Conservation (phyloP, 2,113 vertebrate genomes). For the Rhinoderma darwinii region DNA sequence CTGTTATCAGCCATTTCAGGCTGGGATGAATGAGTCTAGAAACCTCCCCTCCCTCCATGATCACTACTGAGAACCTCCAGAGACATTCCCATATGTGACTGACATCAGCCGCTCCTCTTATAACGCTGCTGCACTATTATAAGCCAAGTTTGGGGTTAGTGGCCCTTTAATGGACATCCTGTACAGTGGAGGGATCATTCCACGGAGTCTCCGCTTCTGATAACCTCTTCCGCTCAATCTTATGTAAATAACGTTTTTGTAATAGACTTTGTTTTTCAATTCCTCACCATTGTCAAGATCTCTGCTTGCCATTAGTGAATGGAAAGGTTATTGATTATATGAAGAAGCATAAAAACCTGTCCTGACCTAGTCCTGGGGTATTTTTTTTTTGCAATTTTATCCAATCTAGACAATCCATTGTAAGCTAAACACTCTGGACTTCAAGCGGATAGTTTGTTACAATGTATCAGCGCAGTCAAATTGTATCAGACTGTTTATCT, state of each 20-base stretch:
- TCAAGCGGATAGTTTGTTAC: too few relatives aligned
- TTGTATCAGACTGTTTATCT: too few relatives aligned
- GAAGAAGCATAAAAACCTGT: background rate
- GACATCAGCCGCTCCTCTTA: too few relatives aligned
- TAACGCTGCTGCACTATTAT: too few relatives aligned
- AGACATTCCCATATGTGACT: too few relatives aligned
- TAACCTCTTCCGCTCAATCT: too few relatives aligned
- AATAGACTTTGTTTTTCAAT: too few relatives aligned
- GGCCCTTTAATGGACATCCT: background rate
- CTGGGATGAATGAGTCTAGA: background rate
- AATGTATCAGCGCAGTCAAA: too few relatives aligned
- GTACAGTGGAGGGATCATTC: too few relatives aligned
- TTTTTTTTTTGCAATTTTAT: background rate
- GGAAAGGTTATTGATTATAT: background rate
- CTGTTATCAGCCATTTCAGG: too few relatives aligned
- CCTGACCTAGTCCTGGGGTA: background rate
- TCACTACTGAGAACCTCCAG: background rate
- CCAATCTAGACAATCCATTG: background rate
- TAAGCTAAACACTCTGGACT: background rate
- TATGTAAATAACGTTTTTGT: too few relatives aligned
- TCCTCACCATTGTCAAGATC: background rate
- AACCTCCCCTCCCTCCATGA: background rate
- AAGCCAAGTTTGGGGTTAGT: background rate
- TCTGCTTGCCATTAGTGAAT: background rate
- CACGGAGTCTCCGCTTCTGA: too few relatives aligned